Evolutionary conservation across 2,797 vertebrate genomes (phyloP).

Genomic region (Iguana delicatissima): DNA sequence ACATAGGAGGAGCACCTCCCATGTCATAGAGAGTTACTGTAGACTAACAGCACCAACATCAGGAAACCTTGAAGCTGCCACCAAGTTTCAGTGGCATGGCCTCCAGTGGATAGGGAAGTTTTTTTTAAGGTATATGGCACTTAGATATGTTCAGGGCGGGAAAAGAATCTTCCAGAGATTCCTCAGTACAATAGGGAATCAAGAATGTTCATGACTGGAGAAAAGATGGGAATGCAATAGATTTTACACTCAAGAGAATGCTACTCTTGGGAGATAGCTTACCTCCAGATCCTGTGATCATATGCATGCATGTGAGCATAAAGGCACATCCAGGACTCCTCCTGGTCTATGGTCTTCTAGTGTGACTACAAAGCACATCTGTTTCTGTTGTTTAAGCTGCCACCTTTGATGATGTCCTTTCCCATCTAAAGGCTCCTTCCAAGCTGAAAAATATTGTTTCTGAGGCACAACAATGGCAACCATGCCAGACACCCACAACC

Average conservation of each 20-base stretch:
- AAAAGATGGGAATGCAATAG: background rate
- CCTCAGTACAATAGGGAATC: background rate
- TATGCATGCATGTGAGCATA: background rate
- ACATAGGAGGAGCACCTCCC: too few species aligned
- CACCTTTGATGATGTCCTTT: background rate
- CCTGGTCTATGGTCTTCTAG: background rate
- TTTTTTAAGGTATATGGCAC: background rate
- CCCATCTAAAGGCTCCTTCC: background rate
- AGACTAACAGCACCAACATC: too few species aligned
- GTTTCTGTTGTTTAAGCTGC: background rate
- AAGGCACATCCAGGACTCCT: background rate
- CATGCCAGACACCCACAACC: constrained; percentile 41
- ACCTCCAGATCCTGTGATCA: background rate
- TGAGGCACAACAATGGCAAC: constrained; percentile 15
- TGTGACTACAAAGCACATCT: background rate
- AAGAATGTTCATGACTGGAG: background rate
- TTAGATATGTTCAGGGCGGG: background rate
- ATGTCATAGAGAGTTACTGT: too few species aligned
- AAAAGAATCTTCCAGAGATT: background rate
- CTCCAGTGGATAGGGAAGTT: background rate
- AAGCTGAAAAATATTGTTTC: constrained; percentile 11
- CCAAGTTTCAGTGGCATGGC: background rate
- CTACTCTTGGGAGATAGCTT: background rate
- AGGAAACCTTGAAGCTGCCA: background rate
- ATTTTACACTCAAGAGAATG: background rate